Evolutionary conservation across 2,888 invertebrate genomes (phyloP), one percentile per base, ranked within the genome.

Genomic region (Margaritifera margaritifera): DNA sequence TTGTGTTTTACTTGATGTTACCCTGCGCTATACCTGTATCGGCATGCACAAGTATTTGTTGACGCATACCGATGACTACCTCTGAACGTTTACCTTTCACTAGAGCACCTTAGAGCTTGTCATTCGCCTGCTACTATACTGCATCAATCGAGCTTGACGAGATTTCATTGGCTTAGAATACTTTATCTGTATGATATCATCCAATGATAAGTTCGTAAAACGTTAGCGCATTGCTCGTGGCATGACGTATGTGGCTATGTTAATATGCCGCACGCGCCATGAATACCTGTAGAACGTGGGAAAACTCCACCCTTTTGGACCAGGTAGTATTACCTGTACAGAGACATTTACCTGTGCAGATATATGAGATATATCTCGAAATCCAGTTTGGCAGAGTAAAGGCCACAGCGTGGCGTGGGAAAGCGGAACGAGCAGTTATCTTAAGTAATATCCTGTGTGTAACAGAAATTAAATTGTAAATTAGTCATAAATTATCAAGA

Each of bases 291-390:
- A 51, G 63, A 75, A 62, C 71, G 74, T 72, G 72, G 71, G 75
- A 73, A 78, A 70, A 68, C 73, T 63, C 62, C 74, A 67, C 78
- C 78, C 72, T 56, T 42, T 59, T 53, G 59, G 19, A 54, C 22
- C 55, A 22, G 63, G 31, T 42, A 42, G 42, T 42, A 42, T 42
- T 42, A 42, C 42, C 42, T 42, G 42, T 42, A 42, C 42, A 3
- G 42, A 42, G 42, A 42, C 42, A 42, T 42, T 42, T 42, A 42
- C 42, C 42, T 42, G 42, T 42, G 42, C 42, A 42, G 42, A 4
- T 42, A 42, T 42, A 42, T 42, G 42, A 1, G 42, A 42, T 42
- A 11, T 42, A 42, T 42, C 11, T 42, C 42, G 42, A 42, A 42
- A 42, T 42, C 42, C 42, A 42, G 42, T 42, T 42, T 15, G 42